These are phyloP conservation scores for Heliconius charithonia DNA, from an alignment of 2,888 invertebrate genomes.

Conservation along the genomic window DNA sequence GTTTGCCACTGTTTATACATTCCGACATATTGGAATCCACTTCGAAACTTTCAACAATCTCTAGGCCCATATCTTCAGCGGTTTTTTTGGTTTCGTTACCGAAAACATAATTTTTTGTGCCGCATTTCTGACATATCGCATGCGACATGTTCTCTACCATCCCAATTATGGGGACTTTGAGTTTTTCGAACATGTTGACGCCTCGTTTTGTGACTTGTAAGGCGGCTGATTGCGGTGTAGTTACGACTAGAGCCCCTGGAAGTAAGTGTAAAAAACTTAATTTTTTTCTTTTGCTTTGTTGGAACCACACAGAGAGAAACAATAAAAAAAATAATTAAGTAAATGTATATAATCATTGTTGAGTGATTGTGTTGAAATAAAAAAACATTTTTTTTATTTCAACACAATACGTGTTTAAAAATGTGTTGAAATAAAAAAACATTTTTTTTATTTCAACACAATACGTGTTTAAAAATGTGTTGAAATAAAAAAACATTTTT, in stretches of 20 bases:
- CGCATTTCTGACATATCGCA: constrained; percentile 90
- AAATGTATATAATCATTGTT: too few species aligned
- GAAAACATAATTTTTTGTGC: constrained; percentile 88
- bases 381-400: too few species aligned
- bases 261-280: constrained; percentile 31
- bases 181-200: constrained; percentile 93
- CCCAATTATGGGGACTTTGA: constrained; percentile 93
- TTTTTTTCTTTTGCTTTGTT: too few species aligned
- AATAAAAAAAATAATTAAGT: too few species aligned
- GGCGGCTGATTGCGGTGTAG: constrained; percentile 95
- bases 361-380: too few species aligned
- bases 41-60: constrained; percentile 88
- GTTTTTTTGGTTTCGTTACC: constrained; percentile 86
- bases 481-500: too few species aligned
- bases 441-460: too few species aligned
- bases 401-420: too few species aligned
- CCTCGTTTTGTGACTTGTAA: constrained; percentile 93
- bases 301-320: too few species aligned
- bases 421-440: too few species aligned
- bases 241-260: constrained; percentile 92
- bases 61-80: constrained; percentile 86
- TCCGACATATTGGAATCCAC: constrained; percentile 87
- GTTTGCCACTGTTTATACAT: constrained; percentile 89
- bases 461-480: too few species aligned
- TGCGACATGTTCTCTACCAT: constrained; percentile 95